Conservation (phyloP, 2,888 invertebrate genomes). For the Ferrisia virgata region DNA sequence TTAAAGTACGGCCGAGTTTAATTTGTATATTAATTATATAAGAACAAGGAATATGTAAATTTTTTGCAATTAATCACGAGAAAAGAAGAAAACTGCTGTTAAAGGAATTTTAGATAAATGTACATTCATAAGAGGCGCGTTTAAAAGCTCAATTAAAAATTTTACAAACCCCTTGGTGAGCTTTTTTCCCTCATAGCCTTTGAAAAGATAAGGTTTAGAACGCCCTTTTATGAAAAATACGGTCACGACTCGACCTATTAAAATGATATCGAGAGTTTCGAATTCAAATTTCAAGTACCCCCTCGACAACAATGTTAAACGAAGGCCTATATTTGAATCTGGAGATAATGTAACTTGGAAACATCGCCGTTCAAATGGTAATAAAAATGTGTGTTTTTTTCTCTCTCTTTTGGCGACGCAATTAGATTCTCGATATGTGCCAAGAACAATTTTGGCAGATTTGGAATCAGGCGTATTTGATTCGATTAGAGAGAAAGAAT, state of each 20-base stretch:
- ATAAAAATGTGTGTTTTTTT: neutral
- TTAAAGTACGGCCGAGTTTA: neutral
- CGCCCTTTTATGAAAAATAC: slow-evolving; percentile 5
- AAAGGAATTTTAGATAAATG: neutral
- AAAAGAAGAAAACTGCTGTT: neutral
- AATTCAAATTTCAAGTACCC: slow-evolving; percentile 1
- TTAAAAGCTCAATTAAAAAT: slow-evolving; percentile 3
- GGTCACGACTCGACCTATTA: slow-evolving; percentile 7
- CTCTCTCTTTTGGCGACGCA: neutral
- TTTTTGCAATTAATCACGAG: neutral
- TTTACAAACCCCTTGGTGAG: neutral
- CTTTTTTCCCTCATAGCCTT: neutral
- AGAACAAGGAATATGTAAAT: neutral
- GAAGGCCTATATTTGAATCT: neutral
- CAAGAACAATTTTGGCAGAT: slow-evolving; percentile 39
- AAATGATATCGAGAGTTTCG: slow-evolving; percentile 10
- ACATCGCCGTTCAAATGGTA: neutral
- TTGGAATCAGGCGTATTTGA: slow-evolving; percentile 40
- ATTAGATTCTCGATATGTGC: slow-evolving; percentile 28
- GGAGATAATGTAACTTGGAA: neutral
- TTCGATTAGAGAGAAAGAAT: slow-evolving; percentile 28
- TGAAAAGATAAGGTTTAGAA: neutral
- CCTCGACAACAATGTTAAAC: neutral
- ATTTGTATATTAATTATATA: neutral
- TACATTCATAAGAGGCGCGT: neutral